phyloP scores from a whole-genome alignment of 2,113 vertebrate species.

The Spea multiplicata region DNA sequence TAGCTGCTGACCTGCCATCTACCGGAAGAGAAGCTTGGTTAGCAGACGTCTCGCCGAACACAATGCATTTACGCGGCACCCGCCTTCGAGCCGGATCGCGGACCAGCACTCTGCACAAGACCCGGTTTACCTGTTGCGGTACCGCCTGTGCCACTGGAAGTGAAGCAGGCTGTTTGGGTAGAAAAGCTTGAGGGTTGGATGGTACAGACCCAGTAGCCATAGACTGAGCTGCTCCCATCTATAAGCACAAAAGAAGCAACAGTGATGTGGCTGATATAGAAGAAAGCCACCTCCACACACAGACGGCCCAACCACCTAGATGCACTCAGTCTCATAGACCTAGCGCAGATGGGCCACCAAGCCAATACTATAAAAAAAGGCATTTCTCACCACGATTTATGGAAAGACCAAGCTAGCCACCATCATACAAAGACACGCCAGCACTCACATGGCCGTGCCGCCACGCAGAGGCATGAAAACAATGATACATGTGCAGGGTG shows the following conservation, averaged over 20 bases:
- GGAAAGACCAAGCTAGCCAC: too few species aligned
- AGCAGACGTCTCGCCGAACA: background rate
- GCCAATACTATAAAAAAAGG: too few species aligned
- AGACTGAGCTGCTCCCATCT: constrained; percentile 61
- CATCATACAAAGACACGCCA: background rate
- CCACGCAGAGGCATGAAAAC: background rate
- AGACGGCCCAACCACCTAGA: too few species aligned
- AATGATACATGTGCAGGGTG: too few species aligned
- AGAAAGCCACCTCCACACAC: too few species aligned
- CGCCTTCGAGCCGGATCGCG: background rate
- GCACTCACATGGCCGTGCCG: background rate
- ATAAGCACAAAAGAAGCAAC: background rate
- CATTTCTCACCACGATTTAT: too few species aligned
- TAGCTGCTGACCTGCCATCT: constrained; percentile 63
- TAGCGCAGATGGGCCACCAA: too few species aligned
- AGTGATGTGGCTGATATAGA: too few species aligned
- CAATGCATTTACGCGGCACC: too few species aligned
- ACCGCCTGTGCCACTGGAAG: constrained; percentile 68
- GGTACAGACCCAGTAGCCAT: constrained; percentile 69
- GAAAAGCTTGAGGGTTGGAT: constrained; percentile 63
- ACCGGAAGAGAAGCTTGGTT: constrained; percentile 13
- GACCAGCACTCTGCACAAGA: background rate
- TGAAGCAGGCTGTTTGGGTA: constrained; percentile 60
- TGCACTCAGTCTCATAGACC: background rate
- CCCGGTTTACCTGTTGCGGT: constrained; percentile 70